Base-by-base conservation (phyloP, 2,113 vertebrate genomes). In the Turnix velox region DNA sequence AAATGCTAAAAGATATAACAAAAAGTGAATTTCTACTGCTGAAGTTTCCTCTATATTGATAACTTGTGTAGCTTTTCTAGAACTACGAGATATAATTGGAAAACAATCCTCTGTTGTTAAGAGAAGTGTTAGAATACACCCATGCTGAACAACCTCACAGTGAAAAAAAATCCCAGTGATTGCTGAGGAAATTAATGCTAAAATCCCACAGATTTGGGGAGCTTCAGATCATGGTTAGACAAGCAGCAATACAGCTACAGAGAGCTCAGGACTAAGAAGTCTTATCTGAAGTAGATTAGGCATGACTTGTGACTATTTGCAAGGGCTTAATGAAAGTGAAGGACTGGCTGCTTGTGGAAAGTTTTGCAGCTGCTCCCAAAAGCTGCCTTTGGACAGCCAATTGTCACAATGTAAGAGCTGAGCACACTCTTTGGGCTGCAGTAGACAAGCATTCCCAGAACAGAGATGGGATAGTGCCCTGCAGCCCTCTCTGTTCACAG, bases 401-500 rank as follows among this genome's bases (percentile, higher is more conserved):
- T 42, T 12, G 14, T 27, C 23, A 28, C 14, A 59, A 37, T 8
- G 2, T 8, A 48, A 30, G 28, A 3, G 2, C 40, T 15, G 17
- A 57, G 27, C 31, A 4, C 0, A 16, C 61, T 42, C 39, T 67
- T 54, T 25, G 6, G 30, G 24, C 12, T 1, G 37, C 9, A 31
- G 23, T 0, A 15, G 28, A 37, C 1, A 27, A 24, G 57, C 11
- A 10, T 62, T 55, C 27, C 73, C 14, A 31, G 43, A 31, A 46
- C 30, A 40, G 51, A 25, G 45, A 20, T 0, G 0, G 68, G 39
- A 52, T 61, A 39, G 20, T n/a, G 18, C n/a, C 11, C 3, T 9
- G 16, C 54, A 18, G 1, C 4, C 15, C 7, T 15, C 76, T n/a
- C 17, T 13, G n/a, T 20, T 54, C 37, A 33, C 54, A 33, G 39